A percentile compares a stretch with the other conserved stretches of the same genome.
These are phyloP conservation scores for Crotalus viridis DNA, from an alignment of 2,113 vertebrate species.

Conservation along the genomic window DNA sequence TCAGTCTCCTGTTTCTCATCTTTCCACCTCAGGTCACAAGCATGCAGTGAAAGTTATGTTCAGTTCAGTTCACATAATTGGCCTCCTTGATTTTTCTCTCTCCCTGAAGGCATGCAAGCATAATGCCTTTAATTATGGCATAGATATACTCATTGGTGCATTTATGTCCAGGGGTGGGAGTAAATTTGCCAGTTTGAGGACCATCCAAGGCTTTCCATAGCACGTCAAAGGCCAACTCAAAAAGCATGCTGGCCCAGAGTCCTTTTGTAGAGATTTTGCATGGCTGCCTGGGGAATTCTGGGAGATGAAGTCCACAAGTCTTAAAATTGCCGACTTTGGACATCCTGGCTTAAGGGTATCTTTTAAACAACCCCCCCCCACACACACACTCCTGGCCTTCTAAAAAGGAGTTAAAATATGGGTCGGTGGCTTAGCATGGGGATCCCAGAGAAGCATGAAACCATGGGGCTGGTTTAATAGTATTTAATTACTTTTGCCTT, in stretches of 20 bases:
- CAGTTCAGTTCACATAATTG: background rate
- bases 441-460: no score
- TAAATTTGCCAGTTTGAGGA: background rate
- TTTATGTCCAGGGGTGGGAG: background rate
- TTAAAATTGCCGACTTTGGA: background rate
- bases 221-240: background rate
- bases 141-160: background rate
- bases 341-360: background rate
- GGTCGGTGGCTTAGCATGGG: no score
- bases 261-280: background rate
- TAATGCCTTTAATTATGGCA: background rate
- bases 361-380: background rate
- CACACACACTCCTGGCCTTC: background rate
- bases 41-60: background rate
- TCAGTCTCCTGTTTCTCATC: background rate
- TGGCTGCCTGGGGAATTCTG: background rate
- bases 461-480: no score
- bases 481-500: no score
- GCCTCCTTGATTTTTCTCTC: background rate
- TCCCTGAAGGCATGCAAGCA: background rate
- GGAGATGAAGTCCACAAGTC: background rate
- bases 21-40: background rate
- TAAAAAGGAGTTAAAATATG: no score
- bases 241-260: background rate
- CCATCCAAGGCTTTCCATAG: background rate